Conservation (phyloP, 2,113 vertebrate species). For the Craseonycteris thonglongyai region DNA sequence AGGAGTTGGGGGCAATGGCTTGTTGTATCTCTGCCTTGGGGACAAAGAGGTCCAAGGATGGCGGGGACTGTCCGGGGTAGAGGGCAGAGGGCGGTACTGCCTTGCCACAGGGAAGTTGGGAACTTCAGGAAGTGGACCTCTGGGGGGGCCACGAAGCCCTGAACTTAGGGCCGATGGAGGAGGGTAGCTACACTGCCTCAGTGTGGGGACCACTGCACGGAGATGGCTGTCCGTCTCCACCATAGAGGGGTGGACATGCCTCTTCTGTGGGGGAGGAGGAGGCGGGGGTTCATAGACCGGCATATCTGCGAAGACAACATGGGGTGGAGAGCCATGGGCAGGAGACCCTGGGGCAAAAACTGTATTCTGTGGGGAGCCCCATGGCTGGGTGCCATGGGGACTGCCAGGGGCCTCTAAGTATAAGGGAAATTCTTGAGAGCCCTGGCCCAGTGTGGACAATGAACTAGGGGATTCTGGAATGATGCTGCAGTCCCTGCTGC, state of each 20-base stretch:
- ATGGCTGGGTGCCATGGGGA: not conserved
- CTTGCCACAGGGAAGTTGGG: not conserved
- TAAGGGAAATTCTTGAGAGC: slow-evolving; percentile 14
- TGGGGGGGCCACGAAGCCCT: not conserved
- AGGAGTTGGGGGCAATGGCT: slow-evolving; percentile 41
- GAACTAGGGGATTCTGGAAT: not conserved
- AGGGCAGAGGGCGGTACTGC: slow-evolving; percentile 46
- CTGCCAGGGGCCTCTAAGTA: not conserved
- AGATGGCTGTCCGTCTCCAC: not conserved
- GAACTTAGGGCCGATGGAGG: not conserved
- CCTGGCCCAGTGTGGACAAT: not conserved
- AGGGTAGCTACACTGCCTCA: not conserved
- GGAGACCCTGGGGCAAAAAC: not conserved
- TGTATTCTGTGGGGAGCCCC: not conserved
- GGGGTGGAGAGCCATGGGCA: not conserved
- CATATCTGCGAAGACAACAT: not conserved
- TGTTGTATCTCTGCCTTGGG: not conserved
- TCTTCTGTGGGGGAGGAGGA: not conserved
- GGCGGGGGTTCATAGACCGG: not conserved
- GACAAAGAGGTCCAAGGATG: not conserved
- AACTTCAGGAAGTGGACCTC: not conserved
- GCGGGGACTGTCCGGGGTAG: not conserved
- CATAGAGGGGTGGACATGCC: accelerated
- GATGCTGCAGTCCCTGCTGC: not conserved
- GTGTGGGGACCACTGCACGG: accelerated